A percentile compares a stretch with the other conserved stretches of the same genome.
Evolutionary conservation across 2,888 invertebrate species (phyloP).

Genomic region (Ischnus inquisitorius): DNA sequence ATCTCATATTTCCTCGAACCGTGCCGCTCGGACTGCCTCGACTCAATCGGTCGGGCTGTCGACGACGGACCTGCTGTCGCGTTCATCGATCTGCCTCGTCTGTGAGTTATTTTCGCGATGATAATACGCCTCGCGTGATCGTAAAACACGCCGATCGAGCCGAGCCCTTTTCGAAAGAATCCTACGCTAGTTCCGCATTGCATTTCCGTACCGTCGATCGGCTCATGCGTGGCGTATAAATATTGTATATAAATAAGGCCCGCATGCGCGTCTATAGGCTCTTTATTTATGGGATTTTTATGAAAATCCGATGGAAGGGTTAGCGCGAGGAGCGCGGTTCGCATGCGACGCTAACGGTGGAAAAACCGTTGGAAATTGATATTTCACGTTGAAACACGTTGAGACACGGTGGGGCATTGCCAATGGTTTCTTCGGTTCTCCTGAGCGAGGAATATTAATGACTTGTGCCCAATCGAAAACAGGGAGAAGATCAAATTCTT

Average conservation of each 20-base stretch:
- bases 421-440: conserved; percentile 41
- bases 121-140: not conserved
- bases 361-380: conserved; percentile 63
- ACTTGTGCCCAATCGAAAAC: conserved; percentile 22
- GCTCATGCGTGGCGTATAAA: conserved; percentile 82
- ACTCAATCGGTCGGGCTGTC: too few relatives aligned
- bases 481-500: conserved; percentile 58
- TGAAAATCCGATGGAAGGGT: conserved; percentile 77
- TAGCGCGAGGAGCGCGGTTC: conserved; percentile 37
- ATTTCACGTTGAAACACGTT: conserved; percentile 26
- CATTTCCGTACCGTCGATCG: conserved; percentile 64
- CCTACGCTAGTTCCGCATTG: conserved; percentile 10
- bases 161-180: conserved; percentile 14
- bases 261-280: conserved; percentile 57
- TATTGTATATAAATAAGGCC: conserved; percentile 83
- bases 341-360: conserved; percentile 21
- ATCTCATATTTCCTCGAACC: too few relatives aligned
- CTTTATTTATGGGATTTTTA: conserved; percentile 83
- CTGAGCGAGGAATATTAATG: conserved; percentile 65
- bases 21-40: too few relatives aligned
- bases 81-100: not conserved
- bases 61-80: not conserved
- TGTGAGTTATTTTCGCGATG: not conserved
- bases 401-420: conserved; percentile 15
- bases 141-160: conserved; percentile 9